Base-by-base conservation (phyloP, 1,140 invertebrate species). In the Leptinotarsa texana region DNA sequence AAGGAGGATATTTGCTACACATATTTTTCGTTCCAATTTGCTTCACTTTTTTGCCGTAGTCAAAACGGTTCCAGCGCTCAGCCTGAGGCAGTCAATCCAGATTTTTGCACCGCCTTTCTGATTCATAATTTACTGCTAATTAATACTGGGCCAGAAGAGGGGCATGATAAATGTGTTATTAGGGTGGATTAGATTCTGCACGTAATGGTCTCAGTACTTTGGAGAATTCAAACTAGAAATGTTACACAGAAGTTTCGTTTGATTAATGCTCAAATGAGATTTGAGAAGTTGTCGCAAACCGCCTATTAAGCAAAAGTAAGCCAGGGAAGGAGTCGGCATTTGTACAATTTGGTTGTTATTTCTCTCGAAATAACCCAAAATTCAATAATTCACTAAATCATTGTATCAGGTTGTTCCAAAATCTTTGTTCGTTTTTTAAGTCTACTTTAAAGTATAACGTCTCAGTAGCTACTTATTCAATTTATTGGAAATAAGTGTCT, bases 71-170 rank as follows among this genome's bases (percentile, higher is more conserved):
- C 17, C 65, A 18, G 18, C 27, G 65, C 15, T 33, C 27, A 42
- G 24, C 65, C 65, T 24, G 65, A 17, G 15, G 65, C 65, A 42
- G 65, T 42, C 65, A 42, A 67, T 33, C 22, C n/a, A 13, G 8
- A 67, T n/a, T 42, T n/a, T 17, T 67, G 65, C 21, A 67, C 65
- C 65, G 27, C 65, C 65, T 24, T 42, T 42, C 51, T 67, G 65
- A 42, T 67, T 66, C 15, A 67, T 67, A 17, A 67, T 67, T 67
- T 67, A 67, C 27, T 67, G 65, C 27, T 67, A 67, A 67, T 67
- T 67, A 67, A 67, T 67, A 27, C 42, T 42, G 18, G 4, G 13
- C 6, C 42, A 57, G 15, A 57, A 57, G n/a, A 57, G 51, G 51
- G 13, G 17, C 13, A 24, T 67, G 65, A 42, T 67, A 27, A 67